These are phyloP conservation scores for Pseudomyrmex pallidus DNA, from an alignment of 1,140 invertebrate genomes.

Conservation along the genomic window DNA sequence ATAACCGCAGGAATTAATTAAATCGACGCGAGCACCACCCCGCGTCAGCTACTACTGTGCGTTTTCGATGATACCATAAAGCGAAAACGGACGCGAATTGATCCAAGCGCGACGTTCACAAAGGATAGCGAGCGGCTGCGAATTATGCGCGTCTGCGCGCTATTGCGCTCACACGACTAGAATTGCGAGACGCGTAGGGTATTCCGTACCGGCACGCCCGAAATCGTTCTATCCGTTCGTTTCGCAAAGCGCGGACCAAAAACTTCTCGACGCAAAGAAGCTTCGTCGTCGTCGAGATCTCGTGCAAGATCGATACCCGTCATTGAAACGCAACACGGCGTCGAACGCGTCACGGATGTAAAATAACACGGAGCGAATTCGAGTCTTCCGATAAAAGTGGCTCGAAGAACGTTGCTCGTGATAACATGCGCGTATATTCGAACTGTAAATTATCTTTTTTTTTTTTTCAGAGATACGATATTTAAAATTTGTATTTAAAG, in stretches of 20 bases:
- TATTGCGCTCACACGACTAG: slow-evolving; percentile 19
- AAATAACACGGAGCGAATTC: slow-evolving; percentile 30
- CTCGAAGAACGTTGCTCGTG: neutral
- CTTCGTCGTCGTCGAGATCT: neutral
- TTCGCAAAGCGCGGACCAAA: neutral
- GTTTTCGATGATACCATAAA: slow-evolving; percentile 3
- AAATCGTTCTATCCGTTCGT: slow-evolving; percentile 22
- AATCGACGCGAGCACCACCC: slow-evolving; percentile 10
- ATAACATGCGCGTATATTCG: too few relatives aligned
- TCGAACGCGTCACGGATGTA: neutral
- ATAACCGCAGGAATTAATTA: slow-evolving; percentile 44
- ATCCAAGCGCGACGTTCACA: slow-evolving; percentile 11
- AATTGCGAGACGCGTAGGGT: slow-evolving; percentile 35
- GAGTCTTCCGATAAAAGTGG: slow-evolving; percentile 27
- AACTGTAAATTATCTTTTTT: neutral
- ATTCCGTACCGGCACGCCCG: slow-evolving; percentile 40
- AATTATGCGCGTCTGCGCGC: slow-evolving; percentile 1
- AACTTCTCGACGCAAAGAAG: neutral
- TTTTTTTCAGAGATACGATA: too few relatives aligned
- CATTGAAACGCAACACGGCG: slow-evolving; percentile 44
- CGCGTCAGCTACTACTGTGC: slow-evolving; percentile 1
- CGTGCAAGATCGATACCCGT: slow-evolving; percentile 13
- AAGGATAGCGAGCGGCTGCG: neutral
- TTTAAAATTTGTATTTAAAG: neutral
- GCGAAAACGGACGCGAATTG: slow-evolving; percentile 16